Conservation (phyloP, 2,113 vertebrate genomes). For the Paramisgurnus dabryanus region DNA sequence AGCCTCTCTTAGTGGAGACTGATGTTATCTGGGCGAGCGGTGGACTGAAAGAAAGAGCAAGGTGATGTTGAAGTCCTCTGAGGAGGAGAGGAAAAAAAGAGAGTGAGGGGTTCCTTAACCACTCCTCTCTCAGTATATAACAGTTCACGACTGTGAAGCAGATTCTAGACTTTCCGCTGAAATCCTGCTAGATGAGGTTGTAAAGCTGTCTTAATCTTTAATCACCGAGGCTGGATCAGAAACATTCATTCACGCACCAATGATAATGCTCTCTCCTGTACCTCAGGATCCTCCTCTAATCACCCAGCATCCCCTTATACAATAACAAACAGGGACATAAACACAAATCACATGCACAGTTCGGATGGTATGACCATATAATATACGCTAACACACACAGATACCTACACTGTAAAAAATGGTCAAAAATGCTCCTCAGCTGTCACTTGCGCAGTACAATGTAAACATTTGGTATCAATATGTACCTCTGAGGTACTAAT, state of each 20-base stretch:
- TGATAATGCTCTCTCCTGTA: constrained; percentile 52
- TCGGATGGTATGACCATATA: neutral
- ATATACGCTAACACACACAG: neutral
- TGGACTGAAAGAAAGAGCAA: constrained; percentile 26
- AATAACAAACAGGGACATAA: constrained; percentile 27
- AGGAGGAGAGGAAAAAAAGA: neutral
- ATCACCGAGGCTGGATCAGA: constrained; percentile 59
- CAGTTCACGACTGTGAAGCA: constrained; percentile 31
- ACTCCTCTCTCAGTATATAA: constrained; percentile 4
- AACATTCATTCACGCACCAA: constrained; percentile 55
- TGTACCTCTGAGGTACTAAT: no score
- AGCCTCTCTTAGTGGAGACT: constrained; percentile 38
- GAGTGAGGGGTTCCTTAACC: neutral
- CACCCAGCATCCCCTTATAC: constrained; percentile 9
- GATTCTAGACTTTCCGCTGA: constrained; percentile 35
- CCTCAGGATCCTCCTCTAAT: constrained; percentile 39
- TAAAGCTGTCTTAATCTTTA: constrained; percentile 63
- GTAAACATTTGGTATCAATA: no score
- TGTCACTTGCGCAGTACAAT: no score
- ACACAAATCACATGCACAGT: neutral
- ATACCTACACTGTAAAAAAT: no score
- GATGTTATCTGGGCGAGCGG: constrained; percentile 34
- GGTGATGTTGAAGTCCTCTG: constrained; percentile 32
- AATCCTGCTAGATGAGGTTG: constrained; percentile 57
- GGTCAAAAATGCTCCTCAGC: no score